Base-by-base conservation (phyloP, 2,113 vertebrate genomes). In the Chlamydotis undulata region DNA sequence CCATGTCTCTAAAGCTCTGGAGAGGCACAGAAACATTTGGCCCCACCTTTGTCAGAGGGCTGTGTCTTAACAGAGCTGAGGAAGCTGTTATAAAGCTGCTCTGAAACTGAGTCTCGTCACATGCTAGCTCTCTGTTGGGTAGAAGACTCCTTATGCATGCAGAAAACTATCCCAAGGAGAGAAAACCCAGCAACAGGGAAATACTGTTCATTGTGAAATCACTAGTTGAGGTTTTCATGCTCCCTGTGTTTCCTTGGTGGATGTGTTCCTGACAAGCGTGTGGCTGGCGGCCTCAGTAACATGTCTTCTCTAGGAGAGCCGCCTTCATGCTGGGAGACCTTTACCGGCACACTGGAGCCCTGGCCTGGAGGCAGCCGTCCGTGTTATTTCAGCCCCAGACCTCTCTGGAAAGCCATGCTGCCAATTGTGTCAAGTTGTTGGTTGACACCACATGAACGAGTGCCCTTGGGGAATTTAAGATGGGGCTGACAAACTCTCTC, bases 371-470 rank as follows among this genome's bases (percentile, higher is more conserved):
- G 1, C 79, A 87, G 31, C 26, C 4, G 0, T 14, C 50, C 0
- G 0, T 57, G 43, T 39, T 23, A 26, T 29, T 93, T 23, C 43
- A 86, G 47, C 21, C 28, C 29, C 43, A 75, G 25, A 43, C 10
- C 19, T 52, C 53, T 68, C 56, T 0, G 2, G 5, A 63, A 55
- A 68, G 31, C 39, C 52, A 63, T 60, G 56, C 85, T 94, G 71
- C 50, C 63, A 43, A 4, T 19, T 81, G 55, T n/a, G 60, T 53
- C 39, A n/a, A 5, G 49, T 5, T 47, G 56, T 68, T 70, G 37
- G 14, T 6, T 89, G 67, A 45, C 41, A 24, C 22, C 0, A 43
- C 21, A 8, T 4, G 7, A 81, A 29, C 2, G 3, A 53, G 22
- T 52, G 15, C 52, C 55, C 52, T 47, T 24, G 23, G 2, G 3